Conservation (phyloP, 1,140 invertebrate species). For the Drosophila truncata region DNA sequence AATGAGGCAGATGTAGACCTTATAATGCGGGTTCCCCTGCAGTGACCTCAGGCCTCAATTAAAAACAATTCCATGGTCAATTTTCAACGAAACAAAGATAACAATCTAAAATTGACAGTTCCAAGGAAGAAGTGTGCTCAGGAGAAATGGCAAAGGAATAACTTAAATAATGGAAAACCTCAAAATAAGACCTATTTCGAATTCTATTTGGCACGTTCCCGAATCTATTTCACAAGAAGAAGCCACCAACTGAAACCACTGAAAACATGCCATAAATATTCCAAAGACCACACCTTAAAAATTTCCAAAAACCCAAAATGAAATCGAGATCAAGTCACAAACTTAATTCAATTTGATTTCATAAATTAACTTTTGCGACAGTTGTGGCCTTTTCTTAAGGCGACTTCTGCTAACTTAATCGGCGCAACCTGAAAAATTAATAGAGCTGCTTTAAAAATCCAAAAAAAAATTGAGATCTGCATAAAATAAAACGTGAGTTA, state of each 20-base stretch:
- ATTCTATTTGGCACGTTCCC: constrained; percentile 55
- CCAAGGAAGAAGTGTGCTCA: constrained; percentile 37
- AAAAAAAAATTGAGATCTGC: constrained; percentile 18
- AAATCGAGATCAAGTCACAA: constrained; percentile 49
- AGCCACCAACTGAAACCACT: constrained; percentile 28
- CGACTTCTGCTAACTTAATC: constrained; percentile 49
- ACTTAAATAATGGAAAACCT: constrained; percentile 8
- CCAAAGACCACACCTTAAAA: constrained; percentile 59
- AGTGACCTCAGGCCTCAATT: constrained; percentile 45
- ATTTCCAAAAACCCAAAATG: constrained; percentile 1
- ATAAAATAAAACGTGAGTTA: constrained; percentile 43
- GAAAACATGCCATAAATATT: constrained; percentile 34
- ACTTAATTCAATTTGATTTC: constrained; percentile 51
- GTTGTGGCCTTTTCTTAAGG: constrained; percentile 46
- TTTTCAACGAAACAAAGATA: constrained; percentile 48
- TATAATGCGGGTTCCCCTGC: constrained; percentile 46
- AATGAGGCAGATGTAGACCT: constrained; percentile 64
- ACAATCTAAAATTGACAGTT: constrained; percentile 47
- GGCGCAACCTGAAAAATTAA: constrained; percentile 71
- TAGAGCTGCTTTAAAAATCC: constrained; percentile 61
- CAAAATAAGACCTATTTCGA: constrained; percentile 14
- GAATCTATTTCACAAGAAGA: constrained; percentile 37
- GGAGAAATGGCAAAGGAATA: constrained; percentile 22
- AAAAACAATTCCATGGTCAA: constrained; percentile 51
- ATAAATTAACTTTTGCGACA: constrained; percentile 72